Conservation (phyloP, 2,797 vertebrate species). For the Pitangus sulphuratus region DNA sequence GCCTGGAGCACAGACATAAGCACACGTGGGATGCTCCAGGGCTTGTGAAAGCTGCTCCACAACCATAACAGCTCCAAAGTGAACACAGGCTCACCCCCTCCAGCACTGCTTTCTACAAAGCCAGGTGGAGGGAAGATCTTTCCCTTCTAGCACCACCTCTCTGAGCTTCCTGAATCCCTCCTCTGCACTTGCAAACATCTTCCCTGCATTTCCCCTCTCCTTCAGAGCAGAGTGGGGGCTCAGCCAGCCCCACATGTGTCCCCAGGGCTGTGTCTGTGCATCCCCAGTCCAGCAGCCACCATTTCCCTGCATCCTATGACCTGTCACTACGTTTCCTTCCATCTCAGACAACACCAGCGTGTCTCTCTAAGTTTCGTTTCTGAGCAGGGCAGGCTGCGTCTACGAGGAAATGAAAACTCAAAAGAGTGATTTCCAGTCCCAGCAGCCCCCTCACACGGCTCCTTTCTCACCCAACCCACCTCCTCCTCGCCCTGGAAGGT, state of each 20-base stretch:
- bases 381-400: neutral
- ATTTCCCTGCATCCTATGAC: accelerated
- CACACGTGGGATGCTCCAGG: neutral
- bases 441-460: neutral
- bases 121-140: neutral
- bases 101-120: neutral
- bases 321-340: accelerated
- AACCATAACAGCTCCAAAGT: neutral
- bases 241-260: accelerated
- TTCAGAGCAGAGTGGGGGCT: neutral
- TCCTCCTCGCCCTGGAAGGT: neutral
- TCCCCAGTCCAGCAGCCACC: neutral
- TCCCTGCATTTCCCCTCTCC: neutral
- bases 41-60: neutral
- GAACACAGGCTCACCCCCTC: neutral
- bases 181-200: neutral
- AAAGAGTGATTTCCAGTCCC: neutral
- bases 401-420: constrained; percentile 62
- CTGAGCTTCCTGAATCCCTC: neutral
- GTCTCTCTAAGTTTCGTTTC: constrained; percentile 50
- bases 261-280: neutral
- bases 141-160: neutral
- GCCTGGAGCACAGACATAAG: neutral
- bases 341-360: neutral
- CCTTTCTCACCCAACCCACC: neutral